A percentile compares a stretch with the other conserved stretches of the same genome.
phyloP scores from a whole-genome alignment of 2,797 vertebrate genomes.

The Falco novaeseelandiae region DNA sequence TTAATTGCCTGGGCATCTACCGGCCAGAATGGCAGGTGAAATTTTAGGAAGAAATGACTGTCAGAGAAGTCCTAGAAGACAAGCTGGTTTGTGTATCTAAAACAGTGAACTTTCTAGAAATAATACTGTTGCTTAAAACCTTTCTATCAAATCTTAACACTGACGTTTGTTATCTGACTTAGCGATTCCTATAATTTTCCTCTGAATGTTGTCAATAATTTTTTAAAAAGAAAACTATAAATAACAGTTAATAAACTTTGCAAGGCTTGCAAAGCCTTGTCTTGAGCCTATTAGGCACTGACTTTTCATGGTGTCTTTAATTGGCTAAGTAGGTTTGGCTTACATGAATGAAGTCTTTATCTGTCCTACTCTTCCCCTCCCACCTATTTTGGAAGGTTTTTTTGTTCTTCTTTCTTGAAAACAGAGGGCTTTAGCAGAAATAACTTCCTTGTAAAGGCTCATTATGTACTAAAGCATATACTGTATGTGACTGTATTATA shows the following conservation, averaged over 20 bases:
- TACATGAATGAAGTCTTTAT: slow-evolving; percentile 75
- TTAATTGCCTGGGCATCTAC: not conserved
- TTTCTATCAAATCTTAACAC: no score
- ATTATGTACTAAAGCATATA: slow-evolving; percentile 2
- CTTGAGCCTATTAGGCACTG: slow-evolving; percentile 70
- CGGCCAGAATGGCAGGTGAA: slow-evolving; percentile 40
- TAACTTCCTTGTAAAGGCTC: slow-evolving; percentile 69
- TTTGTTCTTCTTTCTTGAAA: slow-evolving; percentile 72
- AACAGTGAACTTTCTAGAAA: slow-evolving; percentile 54
- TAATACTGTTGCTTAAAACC: no score
- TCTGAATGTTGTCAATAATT: no score
- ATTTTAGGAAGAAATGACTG: slow-evolving; percentile 16
- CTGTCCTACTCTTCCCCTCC: slow-evolving; percentile 42
- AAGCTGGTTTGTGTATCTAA: slow-evolving; percentile 48
- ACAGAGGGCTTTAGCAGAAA: slow-evolving; percentile 59
- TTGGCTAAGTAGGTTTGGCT: slow-evolving; percentile 75
- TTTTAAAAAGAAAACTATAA: no score
- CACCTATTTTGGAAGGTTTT: slow-evolving; percentile 62
- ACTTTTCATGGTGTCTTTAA: slow-evolving; percentile 76
- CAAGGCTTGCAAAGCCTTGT: slow-evolving; percentile 3
- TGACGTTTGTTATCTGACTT: no score
- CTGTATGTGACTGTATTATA: slow-evolving; percentile 40
- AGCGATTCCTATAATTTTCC: no score
- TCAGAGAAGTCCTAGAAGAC: slow-evolving; percentile 15
- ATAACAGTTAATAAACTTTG: no score